Conservation (phyloP, 2,888 invertebrate genomes). For the Latheticus oryzae region DNA sequence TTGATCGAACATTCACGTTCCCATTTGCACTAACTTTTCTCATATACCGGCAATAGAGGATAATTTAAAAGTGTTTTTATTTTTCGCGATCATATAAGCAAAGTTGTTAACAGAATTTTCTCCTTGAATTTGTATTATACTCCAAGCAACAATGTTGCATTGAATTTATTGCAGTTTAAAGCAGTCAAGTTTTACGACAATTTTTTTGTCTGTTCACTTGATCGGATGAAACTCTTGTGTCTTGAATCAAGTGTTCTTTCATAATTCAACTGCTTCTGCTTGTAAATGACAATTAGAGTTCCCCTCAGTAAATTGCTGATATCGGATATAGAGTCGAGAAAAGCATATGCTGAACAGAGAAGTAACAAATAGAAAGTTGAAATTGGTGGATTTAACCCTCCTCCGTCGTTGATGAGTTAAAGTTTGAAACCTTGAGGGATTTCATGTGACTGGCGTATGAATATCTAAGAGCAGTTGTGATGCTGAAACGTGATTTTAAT, state of each 20-base stretch:
- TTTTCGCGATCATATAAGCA: too few species aligned
- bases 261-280: too few species aligned
- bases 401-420: conserved; percentile 28
- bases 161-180: too few species aligned
- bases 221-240: too few species aligned
- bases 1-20: conserved; percentile 12
- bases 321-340: conserved; percentile 10
- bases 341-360: conserved; percentile 9
- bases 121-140: too few species aligned
- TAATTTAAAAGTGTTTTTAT: conserved; percentile 9
- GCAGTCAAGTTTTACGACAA: too few species aligned
- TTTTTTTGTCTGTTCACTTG: too few species aligned
- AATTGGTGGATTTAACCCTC: conserved; percentile 30
- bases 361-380: conserved; percentile 32
- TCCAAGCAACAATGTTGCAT: too few species aligned
- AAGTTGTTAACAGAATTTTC: too few species aligned
- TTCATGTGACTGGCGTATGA: conserved; percentile 20
- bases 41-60: conserved; percentile 6
- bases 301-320: conserved; percentile 17
- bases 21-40: conserved; percentile 18
- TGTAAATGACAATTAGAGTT: conserved; percentile 18
- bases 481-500: conserved; percentile 34
- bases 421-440: conserved; percentile 34
- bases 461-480: conserved; percentile 21
- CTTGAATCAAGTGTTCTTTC: too few species aligned